phyloP scores from a whole-genome alignment of 2,888 invertebrate species.

The Tetropium fuscum region DNA sequence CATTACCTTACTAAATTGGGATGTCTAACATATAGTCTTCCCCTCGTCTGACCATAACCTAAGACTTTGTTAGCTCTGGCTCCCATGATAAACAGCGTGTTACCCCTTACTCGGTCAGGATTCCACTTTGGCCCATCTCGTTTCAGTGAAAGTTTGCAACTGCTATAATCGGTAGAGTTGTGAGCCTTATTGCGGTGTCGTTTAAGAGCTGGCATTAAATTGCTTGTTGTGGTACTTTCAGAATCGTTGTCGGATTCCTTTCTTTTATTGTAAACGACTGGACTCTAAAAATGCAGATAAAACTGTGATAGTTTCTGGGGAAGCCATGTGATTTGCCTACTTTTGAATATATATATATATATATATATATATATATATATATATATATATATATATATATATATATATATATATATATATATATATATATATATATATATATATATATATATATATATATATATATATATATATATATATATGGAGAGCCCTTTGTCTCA shows the following conservation, averaged over 20 bases:
- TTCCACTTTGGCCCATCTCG: conserved; percentile 79
- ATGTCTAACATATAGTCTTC: conserved; percentile 81
- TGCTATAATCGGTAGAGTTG: conserved; percentile 62
- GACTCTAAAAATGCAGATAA: conserved; percentile 71
- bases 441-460: no score
- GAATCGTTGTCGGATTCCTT: conserved; percentile 77
- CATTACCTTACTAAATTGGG: conserved; percentile 74
- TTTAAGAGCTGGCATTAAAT: conserved; percentile 53
- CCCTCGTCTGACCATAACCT: conserved; percentile 81
- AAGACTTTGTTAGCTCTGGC: conserved; percentile 80
- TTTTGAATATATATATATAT: no score
- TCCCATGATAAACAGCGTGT: conserved; percentile 85
- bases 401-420: no score
- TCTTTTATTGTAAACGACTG: conserved; percentile 69
- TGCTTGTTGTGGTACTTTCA: conserved; percentile 64
- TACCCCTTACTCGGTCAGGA: conserved; percentile 75
- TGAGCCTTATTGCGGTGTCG: conserved; percentile 50
- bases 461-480: no score
- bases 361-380: no score
- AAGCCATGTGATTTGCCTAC: neutral
- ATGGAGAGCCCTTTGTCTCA: no score
- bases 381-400: no score
- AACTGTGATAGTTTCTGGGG: no score
- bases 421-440: no score
- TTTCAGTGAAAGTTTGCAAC: conserved; percentile 66